Conservation (phyloP, 2,888 invertebrate genomes). For the Polietes domitor region DNA sequence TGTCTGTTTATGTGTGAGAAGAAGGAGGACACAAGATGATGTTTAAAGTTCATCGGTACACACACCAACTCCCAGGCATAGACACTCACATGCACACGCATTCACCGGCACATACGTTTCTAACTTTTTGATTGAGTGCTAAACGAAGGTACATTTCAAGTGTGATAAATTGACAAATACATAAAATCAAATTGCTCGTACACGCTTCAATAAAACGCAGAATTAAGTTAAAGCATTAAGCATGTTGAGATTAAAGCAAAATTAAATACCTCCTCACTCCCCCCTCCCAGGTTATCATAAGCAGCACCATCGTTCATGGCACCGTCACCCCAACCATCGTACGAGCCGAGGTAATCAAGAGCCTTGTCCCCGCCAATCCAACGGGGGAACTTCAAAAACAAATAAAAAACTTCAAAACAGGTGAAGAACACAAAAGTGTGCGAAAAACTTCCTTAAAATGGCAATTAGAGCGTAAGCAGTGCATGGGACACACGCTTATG, state of each 20-base stretch:
- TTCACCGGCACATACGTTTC: conserved; percentile 16
- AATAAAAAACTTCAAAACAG: conserved; percentile 24
- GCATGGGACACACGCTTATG: not conserved
- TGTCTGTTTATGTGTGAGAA: conserved; percentile 17
- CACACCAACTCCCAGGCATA: not conserved
- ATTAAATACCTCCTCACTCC: conserved; percentile 34
- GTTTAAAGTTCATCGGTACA: conserved; percentile 30
- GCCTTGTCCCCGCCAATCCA: not conserved
- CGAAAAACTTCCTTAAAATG: conserved; percentile 27
- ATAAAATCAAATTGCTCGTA: conserved; percentile 53
- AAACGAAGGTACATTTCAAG: conserved; percentile 52
- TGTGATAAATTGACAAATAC: conserved; percentile 60
- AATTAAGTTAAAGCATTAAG: conserved; percentile 57
- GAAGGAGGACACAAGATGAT: conserved; percentile 34
- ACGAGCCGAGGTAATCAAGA: not conserved
- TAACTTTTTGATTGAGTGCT: conserved; percentile 51
- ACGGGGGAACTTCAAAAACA: conserved; percentile 32
- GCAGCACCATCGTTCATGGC: not conserved
- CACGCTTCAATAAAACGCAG: conserved; percentile 54
- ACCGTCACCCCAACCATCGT: not conserved
- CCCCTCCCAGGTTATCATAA: not conserved
- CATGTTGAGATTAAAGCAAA: conserved; percentile 46
- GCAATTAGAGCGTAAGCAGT: conserved; percentile 59
- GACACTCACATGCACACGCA: not conserved
- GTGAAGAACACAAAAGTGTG: conserved; percentile 23